Base-by-base conservation (phyloP, 1,140 invertebrate species). In the Diabrotica undecimpunctata region DNA sequence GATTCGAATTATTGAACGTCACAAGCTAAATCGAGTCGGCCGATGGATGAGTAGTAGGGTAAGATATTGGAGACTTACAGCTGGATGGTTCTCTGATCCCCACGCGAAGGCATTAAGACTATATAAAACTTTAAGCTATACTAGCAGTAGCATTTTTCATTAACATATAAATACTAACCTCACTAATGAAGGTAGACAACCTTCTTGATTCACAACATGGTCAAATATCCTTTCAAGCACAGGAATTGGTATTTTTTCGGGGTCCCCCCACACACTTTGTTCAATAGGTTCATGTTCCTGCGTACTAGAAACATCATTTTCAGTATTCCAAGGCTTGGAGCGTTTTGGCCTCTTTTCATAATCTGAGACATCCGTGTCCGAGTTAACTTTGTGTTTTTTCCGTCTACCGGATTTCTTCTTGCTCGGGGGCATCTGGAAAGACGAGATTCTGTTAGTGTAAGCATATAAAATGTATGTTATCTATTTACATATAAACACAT, bases 201-300 rank as follows among this genome's bases (percentile, higher is more conserved):
- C 91, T 73, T 88, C 86, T 64, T 82, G 82, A 57, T 83, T 76
- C 25, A 87, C 84, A 55, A 87, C 84, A 76, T 86, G 78, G 70
- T 86, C 78, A 75, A 93, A 92, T 72, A 94, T 89, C 76, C 88
- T 83, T 51, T 81, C 78, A 61, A 93, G 83, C 66, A 92, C 79
- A 69, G 85, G 80, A 74, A 83, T 80, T 35, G 91, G 90, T 67
- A 92, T 73, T 60, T 68, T 77, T 37, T 51, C 46, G 8, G 69
- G 52, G 57, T 79, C 70, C 6, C 82, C 87, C 87, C 87, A 88
- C 5, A 70, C 72, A 74, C 82, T 82, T 72, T 86, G 85, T 61
- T 83, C 82, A 14, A 76, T 64, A 13, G 80, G 79, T 70, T 83
- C 81, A 13, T 63, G 66, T 54, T 75, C 75, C 67, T 78, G 74